A percentile compares a stretch with the other conserved stretches of the same genome.
These are phyloP conservation scores for Stenoptilia bipunctidactyla DNA, from an alignment of 2,888 invertebrate species.

Conservation along the genomic window DNA sequence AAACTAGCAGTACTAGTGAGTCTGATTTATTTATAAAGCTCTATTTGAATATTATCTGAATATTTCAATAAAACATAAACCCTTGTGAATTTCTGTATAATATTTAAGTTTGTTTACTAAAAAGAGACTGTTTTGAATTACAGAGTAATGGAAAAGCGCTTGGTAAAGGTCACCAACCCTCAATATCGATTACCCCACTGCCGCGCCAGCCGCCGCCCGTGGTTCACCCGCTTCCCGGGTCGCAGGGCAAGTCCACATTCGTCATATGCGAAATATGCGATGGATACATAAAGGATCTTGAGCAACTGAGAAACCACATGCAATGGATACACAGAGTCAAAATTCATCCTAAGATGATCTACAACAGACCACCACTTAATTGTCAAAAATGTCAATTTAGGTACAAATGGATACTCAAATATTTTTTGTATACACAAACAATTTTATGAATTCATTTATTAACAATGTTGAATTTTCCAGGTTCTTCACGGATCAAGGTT, in stretches of 20 bases:
- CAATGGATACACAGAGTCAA: slow-evolving; percentile 98
- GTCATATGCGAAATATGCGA: slow-evolving; percentile 98
- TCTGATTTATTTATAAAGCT: neutral
- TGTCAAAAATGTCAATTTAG: slow-evolving; percentile 95
- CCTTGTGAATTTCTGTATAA: too few relatives aligned
- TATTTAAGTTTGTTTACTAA: too few relatives aligned
- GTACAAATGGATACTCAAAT: too few relatives aligned
- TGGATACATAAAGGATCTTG: slow-evolving; percentile 95
- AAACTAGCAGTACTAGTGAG: slow-evolving; percentile 23
- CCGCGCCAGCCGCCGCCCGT: slow-evolving; percentile 68
- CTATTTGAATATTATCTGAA: too few relatives aligned
- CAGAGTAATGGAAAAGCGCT: slow-evolving; percentile 36
- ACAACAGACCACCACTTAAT: slow-evolving; percentile 92
- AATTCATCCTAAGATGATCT: slow-evolving; percentile 96
- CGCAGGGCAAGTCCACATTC: slow-evolving; percentile 79
- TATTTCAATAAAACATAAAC: too few relatives aligned
- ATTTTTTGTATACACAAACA: too few relatives aligned
- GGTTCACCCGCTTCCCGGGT: slow-evolving; percentile 26
- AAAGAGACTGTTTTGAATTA: too few relatives aligned
- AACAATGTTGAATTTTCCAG: slow-evolving; percentile 40
- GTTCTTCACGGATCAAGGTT: slow-evolving; percentile 97
- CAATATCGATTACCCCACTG: slow-evolving; percentile 91
- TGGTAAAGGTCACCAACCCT: slow-evolving; percentile 74
- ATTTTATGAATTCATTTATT: too few relatives aligned
- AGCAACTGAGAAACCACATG: slow-evolving; percentile 95